Percentiles rank a stretch among this genome's conserved stretches.
These are phyloP conservation scores for Bombus impatiens DNA, from an alignment of 1,140 invertebrate species.

Conservation along the genomic window DNA sequence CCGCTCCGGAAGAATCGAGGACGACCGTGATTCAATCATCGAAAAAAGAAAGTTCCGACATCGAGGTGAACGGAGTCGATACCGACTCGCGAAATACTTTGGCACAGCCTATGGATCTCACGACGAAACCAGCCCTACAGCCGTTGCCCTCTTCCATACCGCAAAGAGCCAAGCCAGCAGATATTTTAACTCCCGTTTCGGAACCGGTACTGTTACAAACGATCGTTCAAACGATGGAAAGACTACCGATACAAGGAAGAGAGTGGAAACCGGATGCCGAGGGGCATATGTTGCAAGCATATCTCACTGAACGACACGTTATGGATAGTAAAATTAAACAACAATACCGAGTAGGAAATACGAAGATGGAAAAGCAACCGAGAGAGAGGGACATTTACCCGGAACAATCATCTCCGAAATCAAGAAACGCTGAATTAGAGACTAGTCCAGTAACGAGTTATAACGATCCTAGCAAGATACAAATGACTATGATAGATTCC, in stretches of 20 bases:
- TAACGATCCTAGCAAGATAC: conserved; percentile 72
- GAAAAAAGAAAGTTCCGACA: conserved; percentile 68
- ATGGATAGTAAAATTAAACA: conserved; percentile 90
- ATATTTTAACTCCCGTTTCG: conserved; percentile 85
- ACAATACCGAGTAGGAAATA: conserved; percentile 75
- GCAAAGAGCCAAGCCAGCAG: conserved; percentile 72
- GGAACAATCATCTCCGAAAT: conserved; percentile 57
- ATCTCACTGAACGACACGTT: conserved; percentile 89
- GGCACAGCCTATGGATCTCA: conserved; percentile 84
- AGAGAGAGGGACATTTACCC: conserved; percentile 72
- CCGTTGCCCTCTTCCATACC: conserved; percentile 67
- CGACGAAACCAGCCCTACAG: conserved; percentile 80
- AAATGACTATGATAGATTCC: conserved; percentile 60
- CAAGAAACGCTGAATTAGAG: conserved; percentile 58
- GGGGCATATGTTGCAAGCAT: conserved; percentile 87
- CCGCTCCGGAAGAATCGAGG: conserved; percentile 68
- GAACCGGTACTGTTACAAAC: conserved; percentile 86
- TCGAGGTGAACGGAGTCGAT: conserved; percentile 65
- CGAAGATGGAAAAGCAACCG: conserved; percentile 55
- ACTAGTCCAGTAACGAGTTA: conserved; percentile 72
- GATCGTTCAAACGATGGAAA: conserved; percentile 85
- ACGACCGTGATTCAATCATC: conserved; percentile 72
- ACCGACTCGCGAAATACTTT: conserved; percentile 45
- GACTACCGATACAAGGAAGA: conserved; percentile 83
- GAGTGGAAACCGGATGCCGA: conserved; percentile 84